These are phyloP conservation scores for Propithecus perrieri DNA, from an alignment of 2,797 vertebrate species.

Conservation along the genomic window DNA sequence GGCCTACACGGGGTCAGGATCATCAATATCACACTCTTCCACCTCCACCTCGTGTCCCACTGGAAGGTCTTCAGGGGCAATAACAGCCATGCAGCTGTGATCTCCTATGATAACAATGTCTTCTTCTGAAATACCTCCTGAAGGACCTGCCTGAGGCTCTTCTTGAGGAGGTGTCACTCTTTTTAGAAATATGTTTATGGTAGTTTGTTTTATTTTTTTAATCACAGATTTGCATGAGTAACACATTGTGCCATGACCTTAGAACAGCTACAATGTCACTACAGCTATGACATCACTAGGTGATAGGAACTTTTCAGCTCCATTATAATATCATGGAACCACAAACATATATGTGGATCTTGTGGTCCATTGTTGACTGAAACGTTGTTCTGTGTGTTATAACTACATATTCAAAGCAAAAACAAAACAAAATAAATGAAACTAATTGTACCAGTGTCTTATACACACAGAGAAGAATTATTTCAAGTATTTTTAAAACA, in stretches of 20 bases:
- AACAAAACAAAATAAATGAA: neutral
- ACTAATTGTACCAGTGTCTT: neutral
- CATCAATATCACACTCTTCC: neutral
- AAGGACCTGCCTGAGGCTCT: neutral
- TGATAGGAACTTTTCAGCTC: neutral
- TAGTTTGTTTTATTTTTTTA: neutral
- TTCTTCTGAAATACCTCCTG: neutral
- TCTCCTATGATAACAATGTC: neutral
- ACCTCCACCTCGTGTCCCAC: neutral
- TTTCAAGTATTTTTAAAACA: conserved; percentile 24
- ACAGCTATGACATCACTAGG: neutral
- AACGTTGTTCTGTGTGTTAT: neutral
- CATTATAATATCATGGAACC: neutral
- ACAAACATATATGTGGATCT: neutral
- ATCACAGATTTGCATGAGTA: neutral
- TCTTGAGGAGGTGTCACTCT: neutral
- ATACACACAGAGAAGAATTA: neutral
- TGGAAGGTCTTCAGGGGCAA: neutral
- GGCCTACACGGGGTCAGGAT: neutral
- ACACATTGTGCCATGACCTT: neutral
- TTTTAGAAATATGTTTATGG: neutral
- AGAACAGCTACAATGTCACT: neutral
- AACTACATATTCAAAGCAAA: neutral
- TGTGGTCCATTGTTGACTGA: neutral
- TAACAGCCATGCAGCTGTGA: neutral